phyloP scores from a whole-genome alignment of 1,140 invertebrate genomes.

The Hormaphis cornu region DNA sequence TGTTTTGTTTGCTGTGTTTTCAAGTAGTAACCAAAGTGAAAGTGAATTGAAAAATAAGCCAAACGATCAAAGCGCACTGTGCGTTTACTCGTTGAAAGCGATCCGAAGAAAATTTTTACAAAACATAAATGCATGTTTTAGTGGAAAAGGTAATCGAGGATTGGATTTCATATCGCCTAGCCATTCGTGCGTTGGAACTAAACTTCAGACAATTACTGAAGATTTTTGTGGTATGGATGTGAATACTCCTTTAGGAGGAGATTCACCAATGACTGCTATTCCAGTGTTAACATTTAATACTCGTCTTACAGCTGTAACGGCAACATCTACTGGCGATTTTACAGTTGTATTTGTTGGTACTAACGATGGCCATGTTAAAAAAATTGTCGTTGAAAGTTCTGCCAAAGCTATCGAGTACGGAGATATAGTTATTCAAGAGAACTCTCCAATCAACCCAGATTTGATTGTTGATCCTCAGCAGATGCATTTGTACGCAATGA shows the following conservation, averaged over 20 bases:
- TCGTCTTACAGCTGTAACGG: conserved; percentile 76
- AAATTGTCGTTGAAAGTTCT: conserved; percentile 84
- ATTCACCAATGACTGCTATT: conserved; percentile 73
- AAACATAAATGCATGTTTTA: conserved; percentile 94
- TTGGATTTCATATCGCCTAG: conserved; percentile 86
- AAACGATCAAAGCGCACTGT: conserved; percentile 66
- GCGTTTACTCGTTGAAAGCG: conserved; percentile 87
- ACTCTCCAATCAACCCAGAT: conserved; percentile 73
- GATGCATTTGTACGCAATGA: conserved; percentile 90
- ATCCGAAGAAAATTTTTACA: conserved; percentile 92
- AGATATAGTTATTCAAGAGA: conserved; percentile 71
- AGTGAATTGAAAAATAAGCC: conserved; percentile 55
- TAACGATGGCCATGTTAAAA: conserved; percentile 79
- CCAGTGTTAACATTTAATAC: conserved; percentile 75
- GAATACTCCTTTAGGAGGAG: conserved; percentile 89
- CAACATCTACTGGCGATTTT: conserved; percentile 92
- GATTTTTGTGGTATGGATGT: conserved; percentile 94
- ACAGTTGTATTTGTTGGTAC: conserved; percentile 95
- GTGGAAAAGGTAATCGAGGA: conserved; percentile 75
- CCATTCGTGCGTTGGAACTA: conserved; percentile 73
- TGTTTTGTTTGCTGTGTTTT: conserved; percentile 88
- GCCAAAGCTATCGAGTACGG: conserved; percentile 78
- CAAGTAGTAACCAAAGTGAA: conserved; percentile 65
- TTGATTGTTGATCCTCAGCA: conserved; percentile 81
- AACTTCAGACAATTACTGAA: conserved; percentile 82